phyloP scores from a whole-genome alignment of 37 sponge, comb jelly and placozoan species.

The Aplysina aerophoba region DNA sequence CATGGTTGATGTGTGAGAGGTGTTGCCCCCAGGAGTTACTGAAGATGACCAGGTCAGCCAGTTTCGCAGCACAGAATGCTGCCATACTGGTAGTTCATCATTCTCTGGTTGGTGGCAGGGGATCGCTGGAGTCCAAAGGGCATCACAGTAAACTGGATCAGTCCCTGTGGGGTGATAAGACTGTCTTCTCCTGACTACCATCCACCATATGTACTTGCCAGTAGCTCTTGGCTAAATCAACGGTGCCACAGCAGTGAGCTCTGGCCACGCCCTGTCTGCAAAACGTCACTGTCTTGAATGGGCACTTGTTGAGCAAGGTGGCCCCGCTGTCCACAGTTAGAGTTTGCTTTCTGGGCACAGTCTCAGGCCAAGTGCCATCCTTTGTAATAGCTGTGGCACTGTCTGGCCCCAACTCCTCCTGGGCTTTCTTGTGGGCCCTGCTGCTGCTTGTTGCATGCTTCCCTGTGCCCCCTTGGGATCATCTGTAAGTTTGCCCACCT shows the following conservation, averaged over 20 bases:
- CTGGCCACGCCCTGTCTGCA: conserved; percentile 23
- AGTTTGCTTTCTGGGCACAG: too few relatives aligned
- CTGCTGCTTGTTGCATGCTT: too few relatives aligned
- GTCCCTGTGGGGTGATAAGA: conserved; percentile 62
- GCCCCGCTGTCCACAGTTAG: too few relatives aligned
- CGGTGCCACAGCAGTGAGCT: conserved; percentile 35
- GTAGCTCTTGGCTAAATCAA: conserved; percentile 55
- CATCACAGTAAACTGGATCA: conserved; percentile 66
- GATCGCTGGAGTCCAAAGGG: conserved; percentile 69
- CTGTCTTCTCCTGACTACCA: conserved; percentile 34
- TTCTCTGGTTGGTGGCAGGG: conserved; percentile 67
- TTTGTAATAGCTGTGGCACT: too few relatives aligned
- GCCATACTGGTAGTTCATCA: conserved; percentile 56
- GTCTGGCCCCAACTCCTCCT: too few relatives aligned
- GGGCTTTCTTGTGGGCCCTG: too few relatives aligned
- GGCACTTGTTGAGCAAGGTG: neutral
- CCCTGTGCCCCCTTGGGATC: neutral
- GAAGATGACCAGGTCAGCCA: conserved; percentile 50
- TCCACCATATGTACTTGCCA: conserved; percentile 54
- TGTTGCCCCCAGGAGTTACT: conserved; percentile 50
- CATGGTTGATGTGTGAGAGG: conserved; percentile 21
- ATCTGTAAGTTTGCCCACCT: neutral
- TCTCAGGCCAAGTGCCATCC: too few relatives aligned
- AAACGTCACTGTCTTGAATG: neutral
- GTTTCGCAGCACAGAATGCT: conserved; percentile 44